A percentile compares a stretch with the other conserved stretches of the same genome.
Conservation (phyloP, 2,888 invertebrate genomes). For the Blera fallax region DNA sequence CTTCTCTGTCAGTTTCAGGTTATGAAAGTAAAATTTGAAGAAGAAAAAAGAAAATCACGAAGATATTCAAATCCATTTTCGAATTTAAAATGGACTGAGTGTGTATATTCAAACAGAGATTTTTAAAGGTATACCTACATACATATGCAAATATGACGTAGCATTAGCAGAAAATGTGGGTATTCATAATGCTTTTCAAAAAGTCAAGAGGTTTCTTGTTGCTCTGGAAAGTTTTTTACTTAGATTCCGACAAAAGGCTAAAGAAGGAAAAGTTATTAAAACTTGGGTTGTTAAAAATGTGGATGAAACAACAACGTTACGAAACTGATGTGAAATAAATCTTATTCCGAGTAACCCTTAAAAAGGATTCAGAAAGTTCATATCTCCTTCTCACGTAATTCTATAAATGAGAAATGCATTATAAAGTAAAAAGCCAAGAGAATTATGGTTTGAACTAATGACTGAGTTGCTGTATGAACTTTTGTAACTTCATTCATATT, state of each 20-base stretch:
- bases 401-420: not conserved
- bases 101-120: conserved; percentile 30
- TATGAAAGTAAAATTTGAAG: conserved; percentile 15
- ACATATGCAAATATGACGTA: conserved; percentile 65
- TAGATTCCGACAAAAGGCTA: not conserved
- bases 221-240: not conserved
- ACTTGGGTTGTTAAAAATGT: too few relatives aligned
- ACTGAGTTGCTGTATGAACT: too few relatives aligned
- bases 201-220: conserved; percentile 37
- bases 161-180: conserved; percentile 44
- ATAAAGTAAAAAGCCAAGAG: not conserved
- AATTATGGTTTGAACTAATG: not conserved
- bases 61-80: conserved; percentile 27
- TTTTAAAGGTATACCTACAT: too few relatives aligned
- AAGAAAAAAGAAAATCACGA: not conserved
- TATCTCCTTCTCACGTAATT: not conserved
- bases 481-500: too few relatives aligned
- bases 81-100: conserved; percentile 51
- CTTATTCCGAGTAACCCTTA: not conserved
- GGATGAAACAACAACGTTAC: not conserved
- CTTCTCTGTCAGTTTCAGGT: conserved; percentile 11
- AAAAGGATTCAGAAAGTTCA: not conserved
- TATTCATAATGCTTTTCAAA: conserved; percentile 42
- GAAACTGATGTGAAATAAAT: not conserved
- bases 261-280: conserved; percentile 9